Base-by-base conservation (phyloP, 2,888 invertebrate genomes). In the Ochropleura leucogaster region DNA sequence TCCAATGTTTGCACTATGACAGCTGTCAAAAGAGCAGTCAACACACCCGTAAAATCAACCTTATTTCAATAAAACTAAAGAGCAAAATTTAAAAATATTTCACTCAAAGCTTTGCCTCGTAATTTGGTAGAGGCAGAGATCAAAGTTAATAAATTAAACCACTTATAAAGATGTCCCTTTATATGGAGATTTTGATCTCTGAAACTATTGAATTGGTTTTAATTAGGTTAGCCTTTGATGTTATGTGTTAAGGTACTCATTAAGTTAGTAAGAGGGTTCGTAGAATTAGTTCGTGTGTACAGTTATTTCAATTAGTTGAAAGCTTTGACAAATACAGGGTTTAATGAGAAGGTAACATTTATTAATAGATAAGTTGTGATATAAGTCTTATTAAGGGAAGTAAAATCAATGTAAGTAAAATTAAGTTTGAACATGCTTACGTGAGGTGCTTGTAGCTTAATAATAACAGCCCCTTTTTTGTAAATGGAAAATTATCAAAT, bases 91-190 rank as follows among this genome's bases (percentile, higher is more conserved):
- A 69, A 73, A 30, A 10, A 57, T 51, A 64, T 42, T 10, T 42
- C 20, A 20, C 49, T 49, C 20, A 67, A 76, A 76, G 53, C 66
- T 47, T 46, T 62, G 46, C 69, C 55, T 40, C 53, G 73, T 85
- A 77, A 85, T 87, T 85, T 75, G 69, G 77, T 18, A 47, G 67
- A 40, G 44, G 77, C 72, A 78, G 67, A 78, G 85, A 85, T 85
- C 87, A 87, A 85, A 87, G 85, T 77, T 79, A 74, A 85, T 87
- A 87, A 85, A 87, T 83, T 85, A 85, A 87, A 85, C 83, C 84
- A 85, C 68, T 75, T 75, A 75, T 75, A 85, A 82, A 85, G 72
- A 87, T 79, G 57, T 74, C 71, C 66, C 80, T 74, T 60, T 79
- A 74, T 73, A 79, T 67, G 66, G 55, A 65, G 70, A 78, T 72